Conservation (phyloP, 2,888 invertebrate species). For the Tenthredo notha region DNA sequence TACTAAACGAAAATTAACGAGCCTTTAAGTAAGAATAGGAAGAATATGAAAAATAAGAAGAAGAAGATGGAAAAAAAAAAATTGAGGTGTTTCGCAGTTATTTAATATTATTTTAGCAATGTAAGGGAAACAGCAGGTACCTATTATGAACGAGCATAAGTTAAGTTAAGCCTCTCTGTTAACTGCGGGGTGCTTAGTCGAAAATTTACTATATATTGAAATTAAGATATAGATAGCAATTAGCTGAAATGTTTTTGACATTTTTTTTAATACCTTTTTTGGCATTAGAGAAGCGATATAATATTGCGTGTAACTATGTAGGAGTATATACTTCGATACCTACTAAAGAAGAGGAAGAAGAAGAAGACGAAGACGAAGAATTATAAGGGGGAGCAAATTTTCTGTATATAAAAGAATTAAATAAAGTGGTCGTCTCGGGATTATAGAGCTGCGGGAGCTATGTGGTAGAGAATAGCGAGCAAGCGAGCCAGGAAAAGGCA, state of each 20-base stretch:
- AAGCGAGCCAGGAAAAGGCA: background rate
- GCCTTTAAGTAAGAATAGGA: background rate
- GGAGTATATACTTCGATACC: background rate
- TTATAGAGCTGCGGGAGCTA: background rate
- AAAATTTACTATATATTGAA: background rate
- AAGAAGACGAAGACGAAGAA: background rate
- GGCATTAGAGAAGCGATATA: background rate
- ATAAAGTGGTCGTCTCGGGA: slow-evolving; percentile 46
- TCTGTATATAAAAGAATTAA: slow-evolving; percentile 39
- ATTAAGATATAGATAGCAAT: too few species aligned
- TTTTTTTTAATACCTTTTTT: too few species aligned
- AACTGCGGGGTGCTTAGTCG: background rate
- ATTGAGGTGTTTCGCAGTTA: background rate
- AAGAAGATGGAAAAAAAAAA: background rate
- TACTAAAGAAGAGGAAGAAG: background rate
- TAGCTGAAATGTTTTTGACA: too few species aligned
- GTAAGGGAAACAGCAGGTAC: background rate
- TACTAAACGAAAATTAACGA: background rate
- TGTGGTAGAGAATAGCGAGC: slow-evolving; percentile 29
- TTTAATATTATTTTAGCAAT: background rate
- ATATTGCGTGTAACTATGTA: background rate
- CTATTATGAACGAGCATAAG: background rate
- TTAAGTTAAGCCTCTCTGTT: background rate
- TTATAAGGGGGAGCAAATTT: background rate
- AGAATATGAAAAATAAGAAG: background rate